Evolutionary conservation across 2,797 vertebrate species (phyloP).

Genomic region (Anguilla marmorata): DNA sequence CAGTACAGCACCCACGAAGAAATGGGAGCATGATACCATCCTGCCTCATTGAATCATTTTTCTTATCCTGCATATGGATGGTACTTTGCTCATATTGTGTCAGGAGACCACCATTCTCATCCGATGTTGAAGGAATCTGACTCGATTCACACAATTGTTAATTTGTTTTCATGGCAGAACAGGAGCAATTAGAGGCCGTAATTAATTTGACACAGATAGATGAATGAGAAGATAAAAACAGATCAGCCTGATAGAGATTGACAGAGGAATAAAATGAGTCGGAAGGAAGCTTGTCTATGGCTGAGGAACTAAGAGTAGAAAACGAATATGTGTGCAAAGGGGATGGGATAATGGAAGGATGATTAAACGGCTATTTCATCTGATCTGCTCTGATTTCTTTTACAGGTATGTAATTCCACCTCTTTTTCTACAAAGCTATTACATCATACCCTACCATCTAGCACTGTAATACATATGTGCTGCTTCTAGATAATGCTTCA

Average conservation of each 20-base stretch:
- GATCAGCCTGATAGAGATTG: constrained; percentile 77
- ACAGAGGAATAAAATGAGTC: constrained; percentile 77
- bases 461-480: neutral
- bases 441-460: neutral
- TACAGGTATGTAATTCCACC: neutral
- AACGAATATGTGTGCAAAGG: neutral
- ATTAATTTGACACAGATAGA: constrained; percentile 74
- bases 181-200: constrained; percentile 74
- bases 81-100: neutral
- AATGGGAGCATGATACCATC: too few species aligned
- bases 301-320: neutral
- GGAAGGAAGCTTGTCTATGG: neutral
- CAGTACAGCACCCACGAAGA: neutral
- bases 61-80: neutral
- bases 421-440: neutral
- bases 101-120: neutral
- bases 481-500: neutral
- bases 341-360: neutral
- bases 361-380: neutral
- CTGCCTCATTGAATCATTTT: neutral
- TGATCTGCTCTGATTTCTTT: neutral
- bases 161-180: constrained; percentile 64
- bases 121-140: neutral
- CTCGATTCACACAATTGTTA: neutral
- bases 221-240: constrained; percentile 66